These are phyloP conservation scores for Dicyrtoma fusca DNA, from an alignment of 2,888 invertebrate species.

Conservation along the genomic window DNA sequence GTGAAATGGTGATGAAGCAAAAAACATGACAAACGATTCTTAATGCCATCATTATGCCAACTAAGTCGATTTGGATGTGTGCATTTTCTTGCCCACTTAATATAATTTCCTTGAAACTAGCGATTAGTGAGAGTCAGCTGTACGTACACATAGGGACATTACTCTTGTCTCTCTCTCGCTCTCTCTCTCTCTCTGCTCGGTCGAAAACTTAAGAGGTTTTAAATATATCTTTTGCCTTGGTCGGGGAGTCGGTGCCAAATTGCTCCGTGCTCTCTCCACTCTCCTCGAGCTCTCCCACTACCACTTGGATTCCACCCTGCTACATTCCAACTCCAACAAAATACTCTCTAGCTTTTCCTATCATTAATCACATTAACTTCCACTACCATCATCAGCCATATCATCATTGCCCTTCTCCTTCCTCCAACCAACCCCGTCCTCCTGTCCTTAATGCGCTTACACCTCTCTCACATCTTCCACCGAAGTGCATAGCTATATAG, in stretches of 20 bases:
- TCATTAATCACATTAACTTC: constrained; percentile 45
- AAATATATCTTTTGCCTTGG: constrained; percentile 33
- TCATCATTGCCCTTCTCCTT: constrained; percentile 26
- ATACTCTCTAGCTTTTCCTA: constrained; percentile 36
- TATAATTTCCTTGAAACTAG: constrained; percentile 34
- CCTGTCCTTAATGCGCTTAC: constrained; percentile 22
- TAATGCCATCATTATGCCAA: constrained; percentile 40
- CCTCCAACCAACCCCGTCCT: neutral
- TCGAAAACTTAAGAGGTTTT: constrained; percentile 39
- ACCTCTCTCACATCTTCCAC: constrained; percentile 21
- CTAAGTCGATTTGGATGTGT: constrained; percentile 40
- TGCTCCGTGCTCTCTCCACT: constrained; percentile 14
- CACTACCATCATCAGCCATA: constrained; percentile 32
- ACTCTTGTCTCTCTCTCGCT: neutral
- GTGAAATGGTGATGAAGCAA: constrained; percentile 33
- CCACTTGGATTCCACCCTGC: neutral
- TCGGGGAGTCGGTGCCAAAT: constrained; percentile 32
- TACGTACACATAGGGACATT: constrained; percentile 1
- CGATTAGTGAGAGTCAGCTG: constrained; percentile 23
- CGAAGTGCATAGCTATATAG: no score
- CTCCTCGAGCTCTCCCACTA: constrained; percentile 10
- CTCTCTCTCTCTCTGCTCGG: neutral
- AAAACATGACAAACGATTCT: constrained; percentile 43
- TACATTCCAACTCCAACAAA: constrained; percentile 20
- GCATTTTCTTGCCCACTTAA: constrained; percentile 41